Conservation (phyloP, 1,140 invertebrate genomes). For the Hirudo medicinalis region DNA sequence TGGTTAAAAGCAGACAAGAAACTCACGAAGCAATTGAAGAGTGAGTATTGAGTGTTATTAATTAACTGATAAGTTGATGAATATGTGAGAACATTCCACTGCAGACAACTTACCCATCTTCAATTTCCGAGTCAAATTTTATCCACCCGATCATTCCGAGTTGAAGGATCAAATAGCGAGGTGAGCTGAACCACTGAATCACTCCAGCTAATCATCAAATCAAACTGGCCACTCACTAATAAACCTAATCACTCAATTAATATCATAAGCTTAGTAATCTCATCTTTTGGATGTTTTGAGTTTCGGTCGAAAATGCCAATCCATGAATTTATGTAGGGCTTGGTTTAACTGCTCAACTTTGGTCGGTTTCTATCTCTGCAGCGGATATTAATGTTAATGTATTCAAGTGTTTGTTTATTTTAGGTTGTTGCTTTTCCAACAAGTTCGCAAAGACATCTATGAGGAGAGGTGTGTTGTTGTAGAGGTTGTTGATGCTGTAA, state of each 20-base stretch:
- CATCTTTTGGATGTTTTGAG: too few relatives aligned
- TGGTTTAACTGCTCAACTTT: too few relatives aligned
- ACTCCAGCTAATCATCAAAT: too few relatives aligned
- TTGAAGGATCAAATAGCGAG: background rate
- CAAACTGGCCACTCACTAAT: too few relatives aligned
- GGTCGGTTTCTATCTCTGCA: background rate
- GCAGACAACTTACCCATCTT: background rate
- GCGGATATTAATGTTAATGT: background rate
- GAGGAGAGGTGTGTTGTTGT: background rate
- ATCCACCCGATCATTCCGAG: background rate
- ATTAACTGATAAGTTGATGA: too few relatives aligned
- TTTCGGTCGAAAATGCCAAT: too few relatives aligned
- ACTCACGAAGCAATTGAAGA: background rate
- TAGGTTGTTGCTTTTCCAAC: background rate
- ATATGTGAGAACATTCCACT: too few relatives aligned
- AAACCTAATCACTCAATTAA: too few relatives aligned
- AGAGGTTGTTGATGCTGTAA: background rate
- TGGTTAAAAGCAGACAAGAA: background rate
- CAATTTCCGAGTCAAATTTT: constrained; percentile 1
- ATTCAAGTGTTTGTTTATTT: background rate
- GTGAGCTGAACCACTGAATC: too few relatives aligned
- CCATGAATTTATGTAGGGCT: too few relatives aligned
- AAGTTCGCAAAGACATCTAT: background rate
- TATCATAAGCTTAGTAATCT: too few relatives aligned
- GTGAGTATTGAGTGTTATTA: constrained; percentile 1